phyloP scores from a whole-genome alignment of 2,113 vertebrate species.

The Chaenocephalus aceratus region DNA sequence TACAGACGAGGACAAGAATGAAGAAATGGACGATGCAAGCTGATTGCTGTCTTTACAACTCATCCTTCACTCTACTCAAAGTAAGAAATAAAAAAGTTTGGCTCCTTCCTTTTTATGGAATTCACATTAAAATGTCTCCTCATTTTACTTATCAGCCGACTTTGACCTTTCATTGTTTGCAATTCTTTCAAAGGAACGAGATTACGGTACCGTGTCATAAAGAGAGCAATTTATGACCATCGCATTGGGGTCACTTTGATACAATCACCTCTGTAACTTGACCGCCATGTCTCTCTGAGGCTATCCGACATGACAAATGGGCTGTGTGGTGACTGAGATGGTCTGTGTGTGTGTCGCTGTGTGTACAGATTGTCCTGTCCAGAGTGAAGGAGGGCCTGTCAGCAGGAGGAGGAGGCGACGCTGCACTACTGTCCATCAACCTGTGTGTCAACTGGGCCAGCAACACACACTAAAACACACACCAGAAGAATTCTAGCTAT shows the following conservation, averaged over 20 bases:
- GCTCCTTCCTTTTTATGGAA: not conserved
- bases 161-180: conserved; percentile 23
- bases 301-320: conserved; percentile 74
- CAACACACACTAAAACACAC: conserved; percentile 2
- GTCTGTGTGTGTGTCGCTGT: conserved; percentile 63
- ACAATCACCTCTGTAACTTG: conserved; percentile 72
- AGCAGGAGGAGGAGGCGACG: conserved; percentile 47
- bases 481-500: not conserved
- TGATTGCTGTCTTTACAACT: conserved; percentile 25
- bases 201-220: conserved; percentile 32
- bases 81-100: too few relatives aligned
- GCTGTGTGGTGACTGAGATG: conserved; percentile 63
- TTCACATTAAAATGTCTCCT: conserved; percentile 2
- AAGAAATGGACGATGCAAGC: conserved; percentile 29
- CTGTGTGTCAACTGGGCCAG: conserved; percentile 45
- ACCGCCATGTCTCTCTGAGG: conserved; percentile 55
- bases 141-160: not conserved
- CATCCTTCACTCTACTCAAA: not conserved
- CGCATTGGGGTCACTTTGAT: conserved; percentile 70
- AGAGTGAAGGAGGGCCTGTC: conserved; percentile 73
- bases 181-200: conserved; percentile 29
- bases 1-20: conserved; percentile 31
- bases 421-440: conserved; percentile 68
- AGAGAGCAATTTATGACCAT: conserved; percentile 68
- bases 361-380: conserved; percentile 78